Evolutionary conservation across 2,113 vertebrate genomes (phyloP).

Genomic region (Corythoichthys haematopterus): DNA sequence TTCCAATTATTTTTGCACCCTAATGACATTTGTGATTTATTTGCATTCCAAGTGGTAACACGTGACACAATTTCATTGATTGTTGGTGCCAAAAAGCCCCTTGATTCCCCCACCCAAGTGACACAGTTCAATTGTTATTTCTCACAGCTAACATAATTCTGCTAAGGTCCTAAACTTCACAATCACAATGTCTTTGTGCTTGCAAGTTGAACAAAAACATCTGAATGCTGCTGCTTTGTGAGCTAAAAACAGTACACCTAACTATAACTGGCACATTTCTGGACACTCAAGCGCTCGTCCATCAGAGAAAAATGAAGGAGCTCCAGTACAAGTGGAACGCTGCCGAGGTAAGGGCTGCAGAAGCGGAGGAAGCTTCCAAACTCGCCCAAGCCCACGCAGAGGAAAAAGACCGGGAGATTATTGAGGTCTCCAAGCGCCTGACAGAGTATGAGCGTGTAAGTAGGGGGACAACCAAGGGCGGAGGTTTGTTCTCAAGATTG

Average conservation of each 20-base stretch:
- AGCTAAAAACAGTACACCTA: neutral
- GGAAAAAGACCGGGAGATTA: conserved; percentile 88
- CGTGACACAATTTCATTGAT: neutral
- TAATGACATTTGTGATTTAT: too few relatives aligned
- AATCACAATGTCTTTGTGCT: neutral
- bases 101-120: neutral
- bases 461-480: conserved; percentile 11
- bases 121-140: conserved; percentile 9
- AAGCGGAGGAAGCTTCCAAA: conserved; percentile 76
- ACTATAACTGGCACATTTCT: neutral
- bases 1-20: too few relatives aligned
- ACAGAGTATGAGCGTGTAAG: conserved; percentile 87
- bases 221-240: neutral
- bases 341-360: conserved; percentile 71
- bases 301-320: conserved; percentile 73
- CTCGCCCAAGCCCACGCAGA: conserved; percentile 83
- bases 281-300: conserved; percentile 24
- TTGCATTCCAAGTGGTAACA: too few relatives aligned
- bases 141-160: neutral
- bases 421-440: conserved; percentile 79
- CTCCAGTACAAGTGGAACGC: conserved; percentile 74
- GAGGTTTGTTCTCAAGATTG: too few relatives aligned
- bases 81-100: neutral
- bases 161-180: neutral
- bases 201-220: too few relatives aligned